A percentile compares a stretch with the other conserved stretches of the same genome.
These are phyloP conservation scores for Rallus limicola DNA, from an alignment of 2,113 vertebrate genomes.

Conservation along the genomic window DNA sequence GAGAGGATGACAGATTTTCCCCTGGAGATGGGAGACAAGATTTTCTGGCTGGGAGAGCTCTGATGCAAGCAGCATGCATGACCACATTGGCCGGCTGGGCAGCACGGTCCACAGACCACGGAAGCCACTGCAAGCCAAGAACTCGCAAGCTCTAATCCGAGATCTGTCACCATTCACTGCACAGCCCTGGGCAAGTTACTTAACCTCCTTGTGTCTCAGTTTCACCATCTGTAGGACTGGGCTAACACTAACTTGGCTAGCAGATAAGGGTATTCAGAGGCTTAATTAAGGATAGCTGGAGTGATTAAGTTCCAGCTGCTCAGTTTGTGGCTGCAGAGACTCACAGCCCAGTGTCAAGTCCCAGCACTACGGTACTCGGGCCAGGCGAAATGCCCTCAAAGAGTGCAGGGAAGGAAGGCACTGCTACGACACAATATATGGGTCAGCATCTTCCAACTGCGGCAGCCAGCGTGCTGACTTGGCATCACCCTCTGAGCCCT, in stretches of 20 bases:
- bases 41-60: constrained; percentile 21
- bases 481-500: not conserved
- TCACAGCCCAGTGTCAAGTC: not conserved
- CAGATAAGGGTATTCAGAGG: not conserved
- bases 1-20: not conserved
- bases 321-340: not conserved
- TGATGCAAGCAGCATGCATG: not conserved
- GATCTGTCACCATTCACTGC: constrained; percentile 47
- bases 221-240: constrained; percentile 59
- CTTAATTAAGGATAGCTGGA: constrained; percentile 63
- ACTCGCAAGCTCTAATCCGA: not conserved
- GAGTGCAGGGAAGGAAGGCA: not conserved
- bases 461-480: not conserved
- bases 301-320: constrained; percentile 64
- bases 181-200: constrained; percentile 53
- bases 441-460: not conserved
- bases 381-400: not conserved
- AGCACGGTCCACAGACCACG: not conserved
- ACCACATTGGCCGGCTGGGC: not conserved
- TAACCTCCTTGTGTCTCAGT: constrained; percentile 30
- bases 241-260: constrained; percentile 27
- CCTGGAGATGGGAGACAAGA: not conserved
- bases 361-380: fast-evolving
- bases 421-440: not conserved
- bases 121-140: not conserved